phyloP scores from a whole-genome alignment of 2,888 invertebrate species.

The Altica lythri region DNA sequence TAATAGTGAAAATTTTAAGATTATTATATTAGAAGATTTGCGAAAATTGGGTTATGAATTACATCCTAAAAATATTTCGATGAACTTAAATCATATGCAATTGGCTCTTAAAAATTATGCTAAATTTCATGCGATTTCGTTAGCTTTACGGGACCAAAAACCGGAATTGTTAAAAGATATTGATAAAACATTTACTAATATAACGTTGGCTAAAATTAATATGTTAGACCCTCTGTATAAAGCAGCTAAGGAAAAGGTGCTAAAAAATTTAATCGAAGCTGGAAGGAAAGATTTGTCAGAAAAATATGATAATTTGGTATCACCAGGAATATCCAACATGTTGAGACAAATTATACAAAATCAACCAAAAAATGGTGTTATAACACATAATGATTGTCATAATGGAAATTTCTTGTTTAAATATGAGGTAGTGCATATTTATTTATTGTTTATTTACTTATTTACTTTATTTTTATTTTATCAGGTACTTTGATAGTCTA shows the following conservation, averaged over 20 bases:
- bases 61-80: conserved; percentile 20
- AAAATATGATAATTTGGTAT: conserved; percentile 1
- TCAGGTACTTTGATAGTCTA: no score
- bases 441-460: no score
- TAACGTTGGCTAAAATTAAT: background rate
- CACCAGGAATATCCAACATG: conserved; percentile 7
- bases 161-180: conserved; percentile 20
- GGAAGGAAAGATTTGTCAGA: conserved; percentile 5
- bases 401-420: conserved; percentile 46
- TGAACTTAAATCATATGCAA: conserved; percentile 31
- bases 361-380: conserved; percentile 30
- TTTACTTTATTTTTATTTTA: no score
- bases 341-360: conserved; percentile 23
- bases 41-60: conserved; percentile 29
- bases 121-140: conserved; percentile 36
- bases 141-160: conserved; percentile 32
- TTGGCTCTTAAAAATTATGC: conserved; percentile 29
- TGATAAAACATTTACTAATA: background rate
- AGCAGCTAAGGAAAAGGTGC: background rate
- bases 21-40: conserved; percentile 31
- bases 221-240: no score
- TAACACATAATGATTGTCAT: conserved; percentile 47
- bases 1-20: conserved; percentile 17
- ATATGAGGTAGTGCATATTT: conserved; percentile 43
- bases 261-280: conserved; percentile 4